Evolutionary conservation across 64 coral and sea anemone genomes (phyloP), one percentile per base, ranked within the genome.

Genomic region (Catalaphyllia jardinei): DNA sequence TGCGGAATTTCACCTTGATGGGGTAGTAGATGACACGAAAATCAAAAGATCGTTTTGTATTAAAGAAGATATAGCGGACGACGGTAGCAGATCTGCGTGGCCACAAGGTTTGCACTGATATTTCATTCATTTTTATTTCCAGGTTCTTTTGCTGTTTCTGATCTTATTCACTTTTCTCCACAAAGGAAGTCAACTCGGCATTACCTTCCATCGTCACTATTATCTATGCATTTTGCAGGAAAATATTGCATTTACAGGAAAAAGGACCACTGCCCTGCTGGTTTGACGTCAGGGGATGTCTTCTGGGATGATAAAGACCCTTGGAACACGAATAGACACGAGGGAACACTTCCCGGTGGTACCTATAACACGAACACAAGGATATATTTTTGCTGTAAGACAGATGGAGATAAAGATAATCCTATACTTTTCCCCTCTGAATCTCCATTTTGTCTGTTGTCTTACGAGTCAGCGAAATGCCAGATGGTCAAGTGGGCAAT

Each of bases 401-500:
- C 31, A 29, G 39, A 80, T 3, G 88, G 88, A 60, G 18, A 80
- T 22, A 71, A 79, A 29, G 50, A 79, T 20, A 54, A 54, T 52
- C 78, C 89, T 24, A 62, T 90, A 7, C 63, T 59, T 13, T 49
- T 82, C 10, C 89, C 89, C 7, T 18, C 79, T 20, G 60, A 55
- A 59, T 28, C 17, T 49, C 67, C 90, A 29, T 92, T 92, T 71
- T 92, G 52, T 19, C 39, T 92, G 73, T 62, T 92, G 19, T 46
- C 90, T 8, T 92, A 86, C 64, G 2, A 75, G 2, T 92, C 90
- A 54, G 8, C 51, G 10, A 75, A 77, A 42, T 92, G 90, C 31
- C 90, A 92, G 24, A 83, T 86, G 83, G 90, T 92, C 22, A 46
- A 92, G 24, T 92, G 90, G 90, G 69, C 79, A 29, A 39, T 79